Evolutionary conservation across 2,888 invertebrate genomes (phyloP), one percentile per base, ranked within the genome.

Genomic region (Drosophila mettleri): DNA sequence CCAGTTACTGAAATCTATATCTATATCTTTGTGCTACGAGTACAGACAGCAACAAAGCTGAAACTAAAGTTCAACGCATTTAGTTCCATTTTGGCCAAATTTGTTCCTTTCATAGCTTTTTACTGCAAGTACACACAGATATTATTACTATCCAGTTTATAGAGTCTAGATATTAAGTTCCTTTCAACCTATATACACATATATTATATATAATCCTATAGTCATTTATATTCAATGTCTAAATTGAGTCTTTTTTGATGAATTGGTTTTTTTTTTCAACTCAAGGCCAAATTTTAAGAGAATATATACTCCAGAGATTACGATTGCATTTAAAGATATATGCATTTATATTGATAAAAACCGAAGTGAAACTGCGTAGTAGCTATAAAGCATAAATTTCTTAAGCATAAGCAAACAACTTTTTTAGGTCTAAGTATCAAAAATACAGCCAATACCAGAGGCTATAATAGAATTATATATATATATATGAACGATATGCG

Each of bases 31-130:
- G 54, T 71, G 64, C 64, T 62, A 27, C 36, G 52, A 64, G 61
- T 66, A 71, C 62, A 54, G 57, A 71, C 62, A 54, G 57, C 52
- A 27, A 27, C 43, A 16, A 27, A 45, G 27, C 27, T 16, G 53
- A 69, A 64, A 78, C 78, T 51, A 72, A 79, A 72, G 72, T 80
- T 74, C 69, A 74, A 81, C 67, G 74, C 53, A 73, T 76, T 88
- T 78, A 83, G 84, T 87, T 87, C 77, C 82, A 78, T 78, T 86
- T 65, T 53, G 71, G 77, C 74, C 78, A 84, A 82, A 80, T 78
- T 72, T 86, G 87, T 85, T 87, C 87, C 85, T 87, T 85, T 85
- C 58, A 71, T 63, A 79, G 86, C 81, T 78, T 82, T 81, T 69
- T 60, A 72, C 51, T 60, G 54, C 58, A 73, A 57, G 31, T 39